Base-by-base conservation (phyloP, 2,113 vertebrate genomes). In the Saccopteryx bilineata region DNA sequence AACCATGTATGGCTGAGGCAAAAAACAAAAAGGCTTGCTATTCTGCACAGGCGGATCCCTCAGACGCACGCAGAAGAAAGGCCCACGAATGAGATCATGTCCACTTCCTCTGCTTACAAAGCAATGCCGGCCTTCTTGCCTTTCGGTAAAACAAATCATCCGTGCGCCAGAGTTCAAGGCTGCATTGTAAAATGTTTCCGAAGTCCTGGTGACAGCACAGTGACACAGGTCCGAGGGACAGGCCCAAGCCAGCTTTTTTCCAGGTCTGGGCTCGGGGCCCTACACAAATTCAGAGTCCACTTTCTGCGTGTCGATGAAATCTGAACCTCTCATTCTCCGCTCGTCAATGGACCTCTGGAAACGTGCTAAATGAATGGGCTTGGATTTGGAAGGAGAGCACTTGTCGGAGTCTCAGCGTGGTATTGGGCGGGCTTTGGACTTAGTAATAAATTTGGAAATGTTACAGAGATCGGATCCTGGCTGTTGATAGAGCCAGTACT, bases 41-140 rank as follows among this genome's bases (percentile, higher is more conserved):
- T 91, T 97, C 91, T 87, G 50, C 24, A 93, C 93, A 86, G 93
- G 72, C 63, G 15, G 83, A 26, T 87, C 96, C 89, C 87, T 82
- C 58, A 39, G 87, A 96, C 94, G 96, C 46, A 65, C 95, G 96
- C 21, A 71, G 86, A 95, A 97, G 96, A 98, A 96, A 98, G 96
- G 89, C 87, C 90, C 2, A 2, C 93, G 97, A 98, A 98, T 98
- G 98, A 98, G 98, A 98, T 96, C 96, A 97, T 97, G 97, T 97
- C 97, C 95, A 92, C 97, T 98, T 98, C 97, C 98, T 97, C 97
- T 96, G 93, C 97, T 98, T 85, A 83, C 96, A 95, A 69, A 94
- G 95, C 96, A 96, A 97, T 75, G 54, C 3, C 8, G 9, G 82
- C 95, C 96, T 96, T 97, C 95, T 97, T 95, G 83, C 97, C 95